A percentile compares a stretch with the other conserved stretches of the same genome.
These are phyloP conservation scores for Knipowitschia caucasica DNA, from an alignment of 2,797 vertebrate species.

Conservation along the genomic window DNA sequence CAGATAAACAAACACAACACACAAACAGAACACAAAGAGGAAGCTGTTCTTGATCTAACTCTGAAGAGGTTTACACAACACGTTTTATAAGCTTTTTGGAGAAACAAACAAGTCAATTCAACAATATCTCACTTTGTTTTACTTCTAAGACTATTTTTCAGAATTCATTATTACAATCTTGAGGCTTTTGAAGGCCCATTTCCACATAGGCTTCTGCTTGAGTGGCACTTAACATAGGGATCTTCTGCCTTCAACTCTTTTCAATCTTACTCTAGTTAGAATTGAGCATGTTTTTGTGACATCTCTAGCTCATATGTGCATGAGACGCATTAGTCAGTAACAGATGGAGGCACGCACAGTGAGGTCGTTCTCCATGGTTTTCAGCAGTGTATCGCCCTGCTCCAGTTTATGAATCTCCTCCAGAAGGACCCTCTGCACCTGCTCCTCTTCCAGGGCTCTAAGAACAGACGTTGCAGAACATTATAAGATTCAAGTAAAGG, in stretches of 20 bases:
- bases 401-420: slow-evolving; percentile 85
- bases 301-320: neutral
- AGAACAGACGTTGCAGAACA: slow-evolving; percentile 18
- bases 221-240: too few species aligned
- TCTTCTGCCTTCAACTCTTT: too few species aligned
- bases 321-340: neutral
- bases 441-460: slow-evolving; percentile 80
- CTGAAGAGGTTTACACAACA: neutral
- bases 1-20: neutral
- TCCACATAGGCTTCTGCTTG: too few species aligned
- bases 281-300: too few species aligned
- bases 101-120: neutral
- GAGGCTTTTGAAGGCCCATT: neutral
- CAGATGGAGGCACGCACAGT: slow-evolving; percentile 64
- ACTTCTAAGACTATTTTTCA: too few species aligned
- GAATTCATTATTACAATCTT: neutral
- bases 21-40: neutral
- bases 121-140: neutral
- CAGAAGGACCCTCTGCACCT: slow-evolving; percentile 74
- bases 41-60: neutral
- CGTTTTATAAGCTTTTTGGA: neutral
- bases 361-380: slow-evolving; percentile 86
- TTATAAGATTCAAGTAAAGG: neutral
- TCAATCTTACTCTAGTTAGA: too few species aligned
- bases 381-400: slow-evolving; percentile 78